Percentiles rank a stretch among this genome's conserved stretches.
Evolutionary conservation across 2,888 invertebrate genomes (phyloP).

Genomic region (Pelosia muscerda): DNA sequence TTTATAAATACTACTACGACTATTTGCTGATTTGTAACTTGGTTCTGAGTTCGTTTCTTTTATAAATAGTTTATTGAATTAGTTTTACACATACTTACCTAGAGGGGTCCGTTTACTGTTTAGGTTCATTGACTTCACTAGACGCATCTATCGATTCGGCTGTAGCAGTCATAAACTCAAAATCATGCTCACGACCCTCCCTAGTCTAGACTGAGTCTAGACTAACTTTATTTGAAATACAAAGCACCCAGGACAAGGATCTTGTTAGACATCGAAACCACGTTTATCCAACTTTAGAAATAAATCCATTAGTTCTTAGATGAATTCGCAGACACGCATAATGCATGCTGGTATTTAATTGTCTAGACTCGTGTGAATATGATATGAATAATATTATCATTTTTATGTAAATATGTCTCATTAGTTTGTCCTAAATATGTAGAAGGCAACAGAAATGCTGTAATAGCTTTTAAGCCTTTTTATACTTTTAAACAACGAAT

Average conservation of each 20-base stretch:
- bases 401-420: conserved; percentile 1
- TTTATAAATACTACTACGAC: background rate
- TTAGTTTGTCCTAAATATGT: conserved; percentile 9
- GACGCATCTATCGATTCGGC: conserved; percentile 54
- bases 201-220: conserved; percentile 82
- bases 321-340: conserved; percentile 22
- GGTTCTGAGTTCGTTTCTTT: background rate
- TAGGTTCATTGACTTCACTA: conserved; percentile 30
- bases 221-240: conserved; percentile 66
- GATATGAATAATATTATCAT: conserved; percentile 6
- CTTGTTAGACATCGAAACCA: conserved; percentile 35
- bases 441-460: conserved; percentile 30
- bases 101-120: background rate
- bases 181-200: conserved; percentile 45
- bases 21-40: background rate
- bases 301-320: conserved; percentile 30
- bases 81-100: background rate
- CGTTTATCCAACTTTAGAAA: conserved; percentile 32
- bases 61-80: background rate
- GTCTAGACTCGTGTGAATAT: conserved; percentile 30
- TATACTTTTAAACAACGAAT: conserved; percentile 47
- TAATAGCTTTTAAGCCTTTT: conserved; percentile 44
- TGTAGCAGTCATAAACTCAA: conserved; percentile 44
- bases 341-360: conserved; percentile 21
- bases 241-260: conserved; percentile 40